These are phyloP conservation scores for Catalaphyllia jardinei DNA, from an alignment of 64 coral and sea anemone genomes.

Conservation along the genomic window DNA sequence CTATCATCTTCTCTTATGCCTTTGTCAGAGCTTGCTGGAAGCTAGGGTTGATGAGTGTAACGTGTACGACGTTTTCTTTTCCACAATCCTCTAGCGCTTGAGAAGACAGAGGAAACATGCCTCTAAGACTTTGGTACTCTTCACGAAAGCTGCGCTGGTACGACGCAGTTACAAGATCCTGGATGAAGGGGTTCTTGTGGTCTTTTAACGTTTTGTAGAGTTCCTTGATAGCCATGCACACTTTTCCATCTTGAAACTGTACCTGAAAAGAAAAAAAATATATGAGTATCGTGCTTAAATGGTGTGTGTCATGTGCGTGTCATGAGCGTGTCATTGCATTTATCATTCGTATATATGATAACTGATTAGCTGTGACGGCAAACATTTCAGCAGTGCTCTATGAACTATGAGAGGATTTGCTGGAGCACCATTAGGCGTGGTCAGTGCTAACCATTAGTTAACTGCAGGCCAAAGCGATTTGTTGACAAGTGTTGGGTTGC, in stretches of 20 bases:
- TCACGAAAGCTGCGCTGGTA: neutral
- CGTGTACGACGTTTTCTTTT: neutral
- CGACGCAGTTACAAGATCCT: neutral
- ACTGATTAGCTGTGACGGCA: neutral
- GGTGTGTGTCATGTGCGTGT: neutral
- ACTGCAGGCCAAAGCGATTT: conserved; percentile 34
- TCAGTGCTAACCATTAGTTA: neutral
- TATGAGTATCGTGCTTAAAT: neutral
- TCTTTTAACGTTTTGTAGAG: neutral
- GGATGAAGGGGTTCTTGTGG: too few relatives aligned
- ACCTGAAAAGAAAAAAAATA: neutral
- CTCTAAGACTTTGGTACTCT: neutral
- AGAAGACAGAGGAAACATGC: neutral
- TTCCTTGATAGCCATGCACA: neutral
- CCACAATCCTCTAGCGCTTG: neutral
- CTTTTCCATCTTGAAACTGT: neutral
- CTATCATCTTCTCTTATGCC: too few relatives aligned
- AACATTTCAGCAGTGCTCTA: conserved; percentile 26
- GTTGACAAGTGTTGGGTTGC: too few relatives aligned
- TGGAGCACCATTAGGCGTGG: conserved; percentile 23
- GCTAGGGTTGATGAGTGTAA: too few relatives aligned
- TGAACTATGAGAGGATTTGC: conserved; percentile 26
- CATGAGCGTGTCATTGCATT: too few relatives aligned
- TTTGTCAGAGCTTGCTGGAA: too few relatives aligned
- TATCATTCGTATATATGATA: too few relatives aligned